These are phyloP conservation scores for Zootoca vivipara DNA, from an alignment of 2,113 vertebrate species.

Conservation along the genomic window DNA sequence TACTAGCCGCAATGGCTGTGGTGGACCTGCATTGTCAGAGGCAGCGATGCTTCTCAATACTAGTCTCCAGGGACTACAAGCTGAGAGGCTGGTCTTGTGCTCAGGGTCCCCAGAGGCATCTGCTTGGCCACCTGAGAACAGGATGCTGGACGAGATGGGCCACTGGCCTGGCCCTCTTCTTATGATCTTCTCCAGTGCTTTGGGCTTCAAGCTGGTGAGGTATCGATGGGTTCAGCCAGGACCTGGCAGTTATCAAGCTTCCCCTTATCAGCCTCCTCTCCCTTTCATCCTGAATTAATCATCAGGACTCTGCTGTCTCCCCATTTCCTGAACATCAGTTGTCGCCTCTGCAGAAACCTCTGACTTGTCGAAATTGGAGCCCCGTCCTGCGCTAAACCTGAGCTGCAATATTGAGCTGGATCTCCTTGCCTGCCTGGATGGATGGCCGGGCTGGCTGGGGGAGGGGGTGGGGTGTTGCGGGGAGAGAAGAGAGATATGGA, in stretches of 20 bases:
- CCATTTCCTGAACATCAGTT: conserved; percentile 5
- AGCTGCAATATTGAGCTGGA: conserved; percentile 5
- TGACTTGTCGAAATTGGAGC: conserved; percentile 12
- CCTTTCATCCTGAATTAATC: conserved; percentile 17
- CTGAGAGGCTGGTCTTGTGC: no score
- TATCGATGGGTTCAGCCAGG: not conserved
- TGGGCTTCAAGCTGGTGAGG: no score
- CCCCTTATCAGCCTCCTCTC: not conserved
- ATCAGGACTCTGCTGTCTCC: conserved; percentile 14
- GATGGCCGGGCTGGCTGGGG: not conserved
- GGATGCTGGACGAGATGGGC: no score
- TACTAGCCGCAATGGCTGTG: no score
- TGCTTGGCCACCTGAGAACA: no score
- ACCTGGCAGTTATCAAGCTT: not conserved
- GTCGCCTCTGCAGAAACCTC: not conserved
- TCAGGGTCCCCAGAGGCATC: no score
- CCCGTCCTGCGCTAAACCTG: not conserved
- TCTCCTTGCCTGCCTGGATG: not conserved
- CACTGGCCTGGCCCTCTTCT: no score
- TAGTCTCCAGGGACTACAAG: no score
- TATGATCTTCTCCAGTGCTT: no score
- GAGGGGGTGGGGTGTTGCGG: not conserved
- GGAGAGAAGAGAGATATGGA: not conserved
- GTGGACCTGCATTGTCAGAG: no score
- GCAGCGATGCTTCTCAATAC: no score